Base-by-base conservation (phyloP, 2,888 invertebrate genomes). In the Schizotus pectinicornis region DNA sequence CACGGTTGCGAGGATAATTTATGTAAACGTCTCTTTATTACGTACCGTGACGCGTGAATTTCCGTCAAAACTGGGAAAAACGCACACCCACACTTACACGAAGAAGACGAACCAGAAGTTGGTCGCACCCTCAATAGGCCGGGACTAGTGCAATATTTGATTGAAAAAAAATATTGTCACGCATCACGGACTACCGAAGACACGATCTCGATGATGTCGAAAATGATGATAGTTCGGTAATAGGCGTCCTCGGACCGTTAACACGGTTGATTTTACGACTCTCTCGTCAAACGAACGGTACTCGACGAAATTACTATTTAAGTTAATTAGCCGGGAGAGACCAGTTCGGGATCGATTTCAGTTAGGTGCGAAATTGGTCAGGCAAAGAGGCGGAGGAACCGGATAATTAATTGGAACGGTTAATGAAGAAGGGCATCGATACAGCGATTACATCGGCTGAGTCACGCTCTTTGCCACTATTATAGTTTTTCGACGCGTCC, bases 81-180 rank as follows among this genome's bases (percentile, higher is more conserved):
- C n/a, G n/a, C n/a, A n/a, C n/a, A n/a, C n/a, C n/a, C n/a, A n/a
- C n/a, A n/a, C n/a, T n/a, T n/a, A n/a, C n/a, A n/a, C n/a, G n/a
- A n/a, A n/a, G n/a, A n/a, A 2, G 22, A 22, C 22, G 22, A 22
- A 22, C 22, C 22, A 22, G 22, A 22, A 22, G 22, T 22, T 5
- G 5, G 3, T 51, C 45, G 64, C 67, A 62, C 63, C 77, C 78
- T 82, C 77, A 72, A 85, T 85, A 85, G 85, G 85, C 85, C 85
- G 85, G 85, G 85, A 85, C 85, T 84, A 85, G 85, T 85, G 85
- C 85, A 85, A 85, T 85, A 85, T 85, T 84, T 73, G 76, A 76
- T 66, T 51, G 59, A 65, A 69, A 72, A 66, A 68, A 77, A 80
- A 80, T 79, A 80, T 80, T 80, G 79, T 79, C 80, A 80, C 80